phyloP scores from a whole-genome alignment of 64 coral and sea anemone species.

The Montipora foliosa region DNA sequence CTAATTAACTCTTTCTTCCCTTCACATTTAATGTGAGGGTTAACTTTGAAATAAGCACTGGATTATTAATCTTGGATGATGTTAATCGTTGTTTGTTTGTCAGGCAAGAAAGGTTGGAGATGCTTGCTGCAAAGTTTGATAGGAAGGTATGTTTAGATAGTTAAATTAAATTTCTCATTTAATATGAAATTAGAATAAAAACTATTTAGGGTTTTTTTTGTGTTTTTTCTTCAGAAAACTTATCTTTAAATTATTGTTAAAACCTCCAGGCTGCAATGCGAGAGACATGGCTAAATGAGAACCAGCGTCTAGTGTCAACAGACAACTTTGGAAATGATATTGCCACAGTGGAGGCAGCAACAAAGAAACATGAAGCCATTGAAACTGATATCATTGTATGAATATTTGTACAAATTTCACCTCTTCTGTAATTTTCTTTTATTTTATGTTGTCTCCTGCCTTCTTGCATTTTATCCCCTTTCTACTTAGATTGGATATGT shows the following conservation, averaged over 20 bases:
- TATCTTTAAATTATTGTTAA: neutral
- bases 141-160: slow-evolving; percentile 68
- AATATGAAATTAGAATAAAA: too few relatives aligned
- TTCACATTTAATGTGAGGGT: too few relatives aligned
- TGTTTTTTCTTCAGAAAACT: neutral
- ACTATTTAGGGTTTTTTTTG: too few relatives aligned
- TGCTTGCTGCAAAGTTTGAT: slow-evolving; percentile 99
- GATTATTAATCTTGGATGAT: too few relatives aligned
- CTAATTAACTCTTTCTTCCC: too few relatives aligned
- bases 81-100: neutral
- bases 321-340: slow-evolving; percentile 99
- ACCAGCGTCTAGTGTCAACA: slow-evolving; percentile 92
- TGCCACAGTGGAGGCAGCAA: slow-evolving; percentile 96
- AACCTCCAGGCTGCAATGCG: slow-evolving; percentile 89
- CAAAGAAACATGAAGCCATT: slow-evolving; percentile 99
- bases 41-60: too few relatives aligned
- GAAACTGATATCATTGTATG: slow-evolving; percentile 99
- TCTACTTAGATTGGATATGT: too few relatives aligned
- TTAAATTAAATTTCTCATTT: neutral
- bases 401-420: neutral
- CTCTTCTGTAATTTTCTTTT: too few relatives aligned
- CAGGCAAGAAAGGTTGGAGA: slow-evolving; percentile 98
- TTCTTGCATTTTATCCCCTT: too few relatives aligned
- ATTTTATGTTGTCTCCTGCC: too few relatives aligned
- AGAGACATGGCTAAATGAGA: slow-evolving; percentile 95